phyloP scores from a whole-genome alignment of 35 echinoderm and acorn worm genomes.

The Heliocidaris erythrogramma region DNA sequence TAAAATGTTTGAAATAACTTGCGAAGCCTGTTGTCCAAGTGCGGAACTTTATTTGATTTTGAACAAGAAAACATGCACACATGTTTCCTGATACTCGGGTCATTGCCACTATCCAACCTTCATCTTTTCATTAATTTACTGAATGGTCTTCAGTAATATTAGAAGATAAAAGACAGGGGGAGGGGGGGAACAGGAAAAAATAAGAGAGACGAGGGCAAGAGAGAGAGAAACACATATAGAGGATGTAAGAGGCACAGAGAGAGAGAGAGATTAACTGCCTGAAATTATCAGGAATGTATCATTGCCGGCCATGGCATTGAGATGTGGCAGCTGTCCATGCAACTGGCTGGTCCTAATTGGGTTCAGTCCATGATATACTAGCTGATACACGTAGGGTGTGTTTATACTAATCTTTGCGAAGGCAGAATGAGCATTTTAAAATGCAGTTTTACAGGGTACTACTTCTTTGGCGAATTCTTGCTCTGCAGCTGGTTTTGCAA shows the following conservation, averaged over 20 bases:
- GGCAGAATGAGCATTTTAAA: too few relatives aligned
- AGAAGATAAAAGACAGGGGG: not conserved
- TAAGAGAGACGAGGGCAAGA: not conserved
- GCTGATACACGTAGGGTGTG: not conserved
- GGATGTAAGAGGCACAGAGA: not conserved
- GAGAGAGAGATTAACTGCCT: not conserved
- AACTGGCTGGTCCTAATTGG: constrained; percentile 1
- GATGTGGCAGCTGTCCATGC: not conserved
- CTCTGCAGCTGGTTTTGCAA: too few relatives aligned
- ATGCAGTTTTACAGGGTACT: too few relatives aligned
- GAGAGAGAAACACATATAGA: not conserved
- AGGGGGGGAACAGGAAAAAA: not conserved
- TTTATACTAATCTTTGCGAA: too few relatives aligned
- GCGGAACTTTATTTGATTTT: too few relatives aligned
- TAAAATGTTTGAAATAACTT: too few relatives aligned
- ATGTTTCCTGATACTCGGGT: too few relatives aligned
- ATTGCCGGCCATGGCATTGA: not conserved
- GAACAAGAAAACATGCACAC: too few relatives aligned
- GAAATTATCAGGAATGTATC: not conserved
- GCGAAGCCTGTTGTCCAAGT: too few relatives aligned
- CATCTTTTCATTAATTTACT: too few relatives aligned
- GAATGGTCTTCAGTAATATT: not conserved
- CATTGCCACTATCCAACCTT: too few relatives aligned
- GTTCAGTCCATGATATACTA: not conserved
- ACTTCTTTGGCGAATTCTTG: too few relatives aligned